phyloP scores from a whole-genome alignment of 2,888 invertebrate species.

The Blera fallax region DNA sequence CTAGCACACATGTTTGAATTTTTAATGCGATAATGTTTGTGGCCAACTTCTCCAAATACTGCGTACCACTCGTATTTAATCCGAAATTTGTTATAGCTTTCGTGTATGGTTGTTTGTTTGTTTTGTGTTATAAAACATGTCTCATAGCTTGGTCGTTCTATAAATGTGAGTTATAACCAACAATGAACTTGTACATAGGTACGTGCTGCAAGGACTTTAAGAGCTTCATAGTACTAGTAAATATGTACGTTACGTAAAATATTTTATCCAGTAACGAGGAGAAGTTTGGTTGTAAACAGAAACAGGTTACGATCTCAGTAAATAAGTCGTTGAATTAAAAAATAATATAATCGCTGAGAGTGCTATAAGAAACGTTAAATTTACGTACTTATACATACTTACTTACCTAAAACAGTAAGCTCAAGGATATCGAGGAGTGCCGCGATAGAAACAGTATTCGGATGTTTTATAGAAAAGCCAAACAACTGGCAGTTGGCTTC shows the following conservation, averaged over 20 bases:
- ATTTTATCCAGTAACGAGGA: too few species aligned
- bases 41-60: not conserved
- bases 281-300: too few species aligned
- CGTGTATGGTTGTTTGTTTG: not conserved
- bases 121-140: not conserved
- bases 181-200: not conserved
- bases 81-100: conserved; percentile 21
- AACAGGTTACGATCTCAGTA: too few species aligned
- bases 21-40: conserved; percentile 14
- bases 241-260: not conserved
- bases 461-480: too few species aligned
- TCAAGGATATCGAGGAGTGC: too few species aligned
- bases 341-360: too few species aligned
- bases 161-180: conserved; percentile 10
- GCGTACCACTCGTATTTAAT: conserved; percentile 10
- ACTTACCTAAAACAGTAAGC: too few species aligned
- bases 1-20: conserved; percentile 8
- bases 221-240: not conserved
- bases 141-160: not conserved
- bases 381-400: too few species aligned
- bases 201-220: not conserved
- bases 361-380: too few species aligned
- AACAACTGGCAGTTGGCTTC: too few species aligned
- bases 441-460: too few species aligned
- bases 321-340: too few species aligned